These are phyloP conservation scores for Gobius niger DNA, from an alignment of 2,113 vertebrate genomes.

Conservation along the genomic window DNA sequence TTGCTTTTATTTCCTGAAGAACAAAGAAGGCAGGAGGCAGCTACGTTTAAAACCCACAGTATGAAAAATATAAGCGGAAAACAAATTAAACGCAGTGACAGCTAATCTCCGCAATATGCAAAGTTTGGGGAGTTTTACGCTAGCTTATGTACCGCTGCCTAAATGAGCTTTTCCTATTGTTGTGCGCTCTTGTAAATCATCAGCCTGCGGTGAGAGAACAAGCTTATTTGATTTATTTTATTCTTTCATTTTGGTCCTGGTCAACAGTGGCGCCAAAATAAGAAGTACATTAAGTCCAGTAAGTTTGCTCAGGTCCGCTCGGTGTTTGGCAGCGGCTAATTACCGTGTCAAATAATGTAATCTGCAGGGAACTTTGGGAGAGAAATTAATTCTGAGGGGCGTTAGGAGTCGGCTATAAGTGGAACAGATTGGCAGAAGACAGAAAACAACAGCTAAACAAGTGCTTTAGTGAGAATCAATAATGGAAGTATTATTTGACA, in stretches of 20 bases:
- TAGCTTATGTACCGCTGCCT: background rate
- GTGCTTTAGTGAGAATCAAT: too few species aligned
- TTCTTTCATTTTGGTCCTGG: too few species aligned
- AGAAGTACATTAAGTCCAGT: background rate
- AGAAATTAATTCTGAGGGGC: background rate
- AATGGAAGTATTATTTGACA: too few species aligned
- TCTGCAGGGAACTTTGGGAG: background rate
- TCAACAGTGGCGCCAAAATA: constrained; percentile 10
- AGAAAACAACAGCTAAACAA: background rate
- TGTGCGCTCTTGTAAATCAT: constrained; percentile 6
- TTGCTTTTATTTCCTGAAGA: background rate
- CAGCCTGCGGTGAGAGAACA: background rate
- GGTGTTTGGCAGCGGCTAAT: background rate
- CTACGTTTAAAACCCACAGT: background rate
- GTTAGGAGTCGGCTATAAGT: too few species aligned
- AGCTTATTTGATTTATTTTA: constrained; percentile 17
- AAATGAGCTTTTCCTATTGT: background rate
- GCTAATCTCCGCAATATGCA: background rate
- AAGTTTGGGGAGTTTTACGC: background rate
- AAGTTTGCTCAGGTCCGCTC: too few species aligned
- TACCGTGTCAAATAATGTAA: background rate
- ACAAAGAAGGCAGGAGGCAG: background rate
- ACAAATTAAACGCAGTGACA: constrained; percentile 4
- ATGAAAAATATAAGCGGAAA: background rate
- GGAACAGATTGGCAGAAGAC: background rate